phyloP scores from a whole-genome alignment of 2,113 vertebrate species.

The Uropsilus gracilis region DNA sequence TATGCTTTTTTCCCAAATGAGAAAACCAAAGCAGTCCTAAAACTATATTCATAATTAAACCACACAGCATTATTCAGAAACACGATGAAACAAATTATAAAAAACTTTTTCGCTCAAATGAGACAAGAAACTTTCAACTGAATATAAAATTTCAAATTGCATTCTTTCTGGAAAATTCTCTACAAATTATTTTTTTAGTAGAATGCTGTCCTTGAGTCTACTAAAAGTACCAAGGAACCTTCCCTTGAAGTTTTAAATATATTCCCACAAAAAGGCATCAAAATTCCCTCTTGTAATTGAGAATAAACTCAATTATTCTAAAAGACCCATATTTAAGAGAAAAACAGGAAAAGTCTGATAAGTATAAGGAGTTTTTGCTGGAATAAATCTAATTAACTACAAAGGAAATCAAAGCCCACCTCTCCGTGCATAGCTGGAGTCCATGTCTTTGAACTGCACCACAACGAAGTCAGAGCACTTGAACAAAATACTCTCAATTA shows the following conservation, averaged over 20 bases:
- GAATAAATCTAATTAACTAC: neutral
- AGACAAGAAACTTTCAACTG: neutral
- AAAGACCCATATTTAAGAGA: neutral
- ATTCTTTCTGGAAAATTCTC: constrained; percentile 22
- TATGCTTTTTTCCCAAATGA: constrained; percentile 7
- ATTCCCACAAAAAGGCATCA: constrained; percentile 22
- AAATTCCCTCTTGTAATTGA: neutral
- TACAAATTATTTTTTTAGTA: constrained; percentile 27
- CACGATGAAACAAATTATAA: neutral
- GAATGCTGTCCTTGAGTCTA: neutral
- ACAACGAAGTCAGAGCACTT: constrained; percentile 97
- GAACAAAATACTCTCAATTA: constrained; percentile 98
- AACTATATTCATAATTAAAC: constrained; percentile 6
- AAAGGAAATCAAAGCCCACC: constrained; percentile 85
- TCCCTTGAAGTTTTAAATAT: constrained; percentile 32
- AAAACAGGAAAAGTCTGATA: neutral
- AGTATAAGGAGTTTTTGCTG: neutral
- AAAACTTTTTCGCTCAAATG: neutral
- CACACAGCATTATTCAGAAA: neutral
- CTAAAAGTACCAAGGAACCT: neutral
- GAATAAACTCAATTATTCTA: neutral
- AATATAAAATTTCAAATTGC: neutral
- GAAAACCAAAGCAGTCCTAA: constrained; percentile 18
- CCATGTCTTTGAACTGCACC: constrained; percentile 98
- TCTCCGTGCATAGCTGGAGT: constrained; percentile 97